Base-by-base conservation (phyloP, 2,113 vertebrate species). In the Pangasianodon gigas region DNA sequence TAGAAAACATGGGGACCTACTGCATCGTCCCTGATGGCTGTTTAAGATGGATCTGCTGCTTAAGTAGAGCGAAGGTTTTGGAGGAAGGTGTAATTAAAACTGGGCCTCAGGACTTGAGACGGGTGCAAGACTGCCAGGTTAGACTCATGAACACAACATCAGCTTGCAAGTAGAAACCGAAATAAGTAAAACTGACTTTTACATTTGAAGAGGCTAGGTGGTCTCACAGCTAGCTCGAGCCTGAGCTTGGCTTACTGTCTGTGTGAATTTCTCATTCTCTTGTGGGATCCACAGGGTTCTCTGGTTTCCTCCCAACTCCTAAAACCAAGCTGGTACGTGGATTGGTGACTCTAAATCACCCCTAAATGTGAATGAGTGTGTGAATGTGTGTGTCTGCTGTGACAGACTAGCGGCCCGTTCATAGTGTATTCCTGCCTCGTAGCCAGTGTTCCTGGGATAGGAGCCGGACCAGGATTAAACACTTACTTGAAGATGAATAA, bases 31-130 rank as follows among this genome's bases (percentile, higher is more conserved):
- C 81, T 44, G n/a, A 62, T 52, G 74, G 80, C 80, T 84, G 65
- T 79, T 90, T 54, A 75, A 32, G 67, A 84, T 60, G 16, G 65
- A 58, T 90, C 32, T 83, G 80, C 41, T 80, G 81, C 29, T 62
- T 86, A 81, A 90, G 18, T 32, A 81, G 51, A 87, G 48, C 26
- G n/a, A 82, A 51, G n/a, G 4, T 46, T 86, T 21, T 84, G 80
- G 26, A 71, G 29, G 26, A 74, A 18, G 6, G 56, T 37, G 32
- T 85, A 85, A 85, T 88, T 88, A 88, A 80, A 88, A 79, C 56
- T 56, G 48, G 46, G 52, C 89, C 29, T 81, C 54, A 16, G 80
- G 89, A 86, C 46, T 84, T 46, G 10, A 58, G 41, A 79, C n/a
- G 11, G 21, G 24, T 37, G 24, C 85, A 84, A 37, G 52, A 21